Evolutionary conservation across 1,140 invertebrate species (phyloP), one percentile per base, ranked within the genome.

Genomic region (Drosophila tani): DNA sequence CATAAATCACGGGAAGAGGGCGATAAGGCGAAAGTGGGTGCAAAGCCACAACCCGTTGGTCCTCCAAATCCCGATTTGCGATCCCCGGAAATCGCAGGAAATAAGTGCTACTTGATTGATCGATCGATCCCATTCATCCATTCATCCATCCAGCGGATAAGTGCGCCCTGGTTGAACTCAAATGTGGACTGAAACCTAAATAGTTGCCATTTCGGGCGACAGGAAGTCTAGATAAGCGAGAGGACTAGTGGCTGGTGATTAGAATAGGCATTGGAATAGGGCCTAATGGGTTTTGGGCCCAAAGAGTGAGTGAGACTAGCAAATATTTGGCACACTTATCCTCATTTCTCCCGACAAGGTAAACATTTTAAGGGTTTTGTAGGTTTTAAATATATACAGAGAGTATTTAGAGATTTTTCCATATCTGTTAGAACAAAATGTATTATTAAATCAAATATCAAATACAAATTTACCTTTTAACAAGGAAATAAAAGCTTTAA

Each of bases 151-250:
- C 27, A 46, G 7, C 41, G 29, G 43, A 67, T 47, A 38, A 46
- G 40, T 47, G 29, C 41, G 38, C 2, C 19, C 55, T 24, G 14
- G 24, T n/a, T 29, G 15, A 29, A 32, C 27, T 11, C 49, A 12
- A 47, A 15, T 5, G 14, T 6, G 2, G 15, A 21, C 19, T 21
- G 5, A 47, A 47, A 47, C 15, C 38, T 5, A 58, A 58, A 41
- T 27, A 47, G 43, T 38, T 9, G 29, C 41, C 21, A 56, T 65
- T 67, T 53, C 4, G 46, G 47, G 19, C 63, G 43, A 67, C 63
- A 67, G 66, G 63, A 69, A 53, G 66, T 69, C 66, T 69, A 66
- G 63, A 67, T 67, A 67, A 67, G 65, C 64, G 27, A 7, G n/a
- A 9, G 47, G 38, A 24, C 32, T 29, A 51, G 32, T 21, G 19